Base-by-base conservation (phyloP, 1,140 invertebrate species). In the Brachionus paranguensis region DNA sequence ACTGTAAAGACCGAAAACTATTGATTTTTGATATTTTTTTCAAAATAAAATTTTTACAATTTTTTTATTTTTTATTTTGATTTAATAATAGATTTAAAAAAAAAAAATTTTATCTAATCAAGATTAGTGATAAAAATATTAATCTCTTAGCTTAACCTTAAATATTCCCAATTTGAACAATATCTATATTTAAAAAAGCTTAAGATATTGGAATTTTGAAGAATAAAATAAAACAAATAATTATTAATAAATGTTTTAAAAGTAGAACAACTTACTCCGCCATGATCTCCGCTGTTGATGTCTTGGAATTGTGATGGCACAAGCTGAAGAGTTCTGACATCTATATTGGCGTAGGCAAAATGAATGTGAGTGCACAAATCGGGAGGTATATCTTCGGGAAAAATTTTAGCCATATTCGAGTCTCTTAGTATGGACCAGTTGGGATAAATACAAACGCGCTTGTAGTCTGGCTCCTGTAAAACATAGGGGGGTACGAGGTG, bases 201-300 rank as follows among this genome's bases (percentile, higher is more conserved):
- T 45, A 3, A 5, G 3, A 45, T 45, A 45, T 45, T 45, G 8
- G 8, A 45, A 45, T 11, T 29, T 29, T 29, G 1, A 29, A 29
- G 27, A 29, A 29, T 29, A 37, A 7, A 37, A 6, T 37, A 37
- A 0, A 37, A 7, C 6, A 37, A 3, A 37, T 37, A 37, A 47
- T 14, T 47, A 12, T 14, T 47, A 47, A 12, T 47, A 3, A 47
- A 47, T 47, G 14, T 47, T 1, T n/a, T 47, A 47, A 1, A 0
- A 14, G 11, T 27, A 37, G 92, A 5, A 96, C 91, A 7, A 85
- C 93, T 92, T 60, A 94, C 78, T 27, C 14, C 64, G 8, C 78
- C 78, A 47, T 81, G 78, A 43, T 81, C 78, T 10, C 83, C 83
- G 33, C 27, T 78, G 27, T 81, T 81, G 7, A 45, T 64, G 45